These are phyloP conservation scores for Helostoma temminkii DNA, from an alignment of 2,797 vertebrate genomes.

Conservation along the genomic window DNA sequence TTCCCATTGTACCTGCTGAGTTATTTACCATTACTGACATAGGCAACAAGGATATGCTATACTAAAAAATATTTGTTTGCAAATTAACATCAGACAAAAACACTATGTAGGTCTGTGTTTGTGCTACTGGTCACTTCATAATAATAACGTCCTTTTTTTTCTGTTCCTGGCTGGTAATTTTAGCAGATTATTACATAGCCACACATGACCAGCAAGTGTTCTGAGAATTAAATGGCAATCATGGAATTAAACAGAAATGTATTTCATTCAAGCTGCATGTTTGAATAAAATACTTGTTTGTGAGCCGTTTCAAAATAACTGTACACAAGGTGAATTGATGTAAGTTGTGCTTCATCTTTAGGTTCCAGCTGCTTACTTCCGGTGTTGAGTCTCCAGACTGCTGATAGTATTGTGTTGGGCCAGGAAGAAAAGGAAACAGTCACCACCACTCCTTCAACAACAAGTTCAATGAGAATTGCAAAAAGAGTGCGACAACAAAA, in stretches of 20 bases:
- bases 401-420: conserved; percentile 74
- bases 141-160: too few species aligned
- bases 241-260: neutral
- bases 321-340: conserved; percentile 1
- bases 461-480: conserved; percentile 60
- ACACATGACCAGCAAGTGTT: too few species aligned
- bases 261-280: conserved; percentile 14
- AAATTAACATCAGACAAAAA: neutral
- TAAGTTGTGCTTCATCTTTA: conserved; percentile 46
- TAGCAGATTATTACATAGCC: too few species aligned
- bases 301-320: too few species aligned
- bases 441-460: conserved; percentile 70
- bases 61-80: neutral
- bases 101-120: too few species aligned
- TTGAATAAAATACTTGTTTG: too few species aligned
- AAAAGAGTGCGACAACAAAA: conserved; percentile 28
- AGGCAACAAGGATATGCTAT: neutral
- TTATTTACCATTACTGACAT: neutral
- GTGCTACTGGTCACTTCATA: too few species aligned
- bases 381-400: conserved; percentile 66
- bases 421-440: conserved; percentile 73
- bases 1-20: neutral
- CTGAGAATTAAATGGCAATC: too few species aligned
- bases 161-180: too few species aligned
- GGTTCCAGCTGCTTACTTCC: conserved; percentile 65